Evolutionary conservation across 2,113 vertebrate species (phyloP).

Genomic region (Coreoperca whiteheadi): DNA sequence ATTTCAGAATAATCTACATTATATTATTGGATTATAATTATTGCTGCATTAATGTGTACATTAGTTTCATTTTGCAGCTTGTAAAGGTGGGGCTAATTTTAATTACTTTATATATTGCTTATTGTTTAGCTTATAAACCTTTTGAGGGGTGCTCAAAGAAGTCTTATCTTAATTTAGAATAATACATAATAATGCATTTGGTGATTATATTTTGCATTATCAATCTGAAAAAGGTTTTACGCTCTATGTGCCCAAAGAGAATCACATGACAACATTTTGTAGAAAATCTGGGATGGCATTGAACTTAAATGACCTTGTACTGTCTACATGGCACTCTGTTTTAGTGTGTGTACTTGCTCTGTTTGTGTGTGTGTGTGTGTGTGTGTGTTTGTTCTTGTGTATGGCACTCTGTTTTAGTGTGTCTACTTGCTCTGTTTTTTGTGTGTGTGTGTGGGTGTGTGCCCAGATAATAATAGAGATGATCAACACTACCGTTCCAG

Average conservation of each 20-base stretch:
- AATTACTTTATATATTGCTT: neutral
- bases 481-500: conserved; percentile 15
- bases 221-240: neutral
- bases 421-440: neutral
- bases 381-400: too few species aligned
- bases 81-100: neutral
- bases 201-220: neutral
- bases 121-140: neutral
- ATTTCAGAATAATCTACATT: neutral
- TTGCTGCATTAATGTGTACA: neutral
- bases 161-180: neutral
- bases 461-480: conserved; percentile 42
- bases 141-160: neutral
- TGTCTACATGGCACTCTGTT: neutral
- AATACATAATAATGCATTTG: neutral
- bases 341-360: neutral
- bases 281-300: conserved; percentile 2
- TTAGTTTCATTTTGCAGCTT: neutral
- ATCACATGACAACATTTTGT: neutral
- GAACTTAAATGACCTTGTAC: conserved; percentile 34
- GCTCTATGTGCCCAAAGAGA: neutral
- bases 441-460: conserved; percentile 22
- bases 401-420: conserved; percentile 11
- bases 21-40: neutral
- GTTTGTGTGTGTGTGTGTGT: neutral